Evolutionary conservation across 2,797 vertebrate genomes (phyloP), one percentile per base, ranked within the genome.

Genomic region (Sternarchorhynchus goeldii): DNA sequence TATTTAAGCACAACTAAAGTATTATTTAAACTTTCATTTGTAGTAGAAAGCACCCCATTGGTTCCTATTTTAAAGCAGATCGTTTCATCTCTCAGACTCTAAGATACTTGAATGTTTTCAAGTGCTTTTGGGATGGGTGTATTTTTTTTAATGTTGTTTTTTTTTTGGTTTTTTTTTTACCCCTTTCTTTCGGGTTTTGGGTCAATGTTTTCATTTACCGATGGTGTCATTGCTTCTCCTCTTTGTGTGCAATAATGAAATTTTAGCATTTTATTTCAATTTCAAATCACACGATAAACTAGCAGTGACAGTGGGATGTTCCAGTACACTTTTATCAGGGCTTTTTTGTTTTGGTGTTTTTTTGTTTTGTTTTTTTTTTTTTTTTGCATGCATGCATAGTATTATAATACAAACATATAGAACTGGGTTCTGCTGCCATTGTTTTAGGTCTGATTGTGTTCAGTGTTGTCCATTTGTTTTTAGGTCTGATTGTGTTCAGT

Each of bases 201-300:
- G 81, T 86, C 25, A 73, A 79, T 69, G 81, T 85, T 86, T 83
- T 58, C 63, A 62, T 57, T 84, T 57, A 50, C 85, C 87, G 84
- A 85, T 89, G 82, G 87, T 91, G 89, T 91, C 91, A 89, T 91
- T 90, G 89, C 88, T 88, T 91, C 86, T 89, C 88, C 86, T 89
- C 86, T 87, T 91, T 86, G 88, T 91, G 93, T 94, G 91, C 92
- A 93, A 93, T 94, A 93, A 93, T 85, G 83, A 88, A 86, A 87
- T 87, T 90, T 90, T 86, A 87, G 86, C 87, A 76, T 91, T 91
- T 91, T 88, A 88, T 90, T 91, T 90, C 83, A 90, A 87, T 88
- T 85, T 53, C 73, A 88, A 87, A 82, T 85, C 79, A 78, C 64
- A 76, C 12, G 29, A 58, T 76, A 77, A 69, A 21, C 64, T 41